A percentile compares a stretch with the other conserved stretches of the same genome.
Conservation (phyloP, 2,888 invertebrate genomes). For the Eupithecia tripunctaria region DNA sequence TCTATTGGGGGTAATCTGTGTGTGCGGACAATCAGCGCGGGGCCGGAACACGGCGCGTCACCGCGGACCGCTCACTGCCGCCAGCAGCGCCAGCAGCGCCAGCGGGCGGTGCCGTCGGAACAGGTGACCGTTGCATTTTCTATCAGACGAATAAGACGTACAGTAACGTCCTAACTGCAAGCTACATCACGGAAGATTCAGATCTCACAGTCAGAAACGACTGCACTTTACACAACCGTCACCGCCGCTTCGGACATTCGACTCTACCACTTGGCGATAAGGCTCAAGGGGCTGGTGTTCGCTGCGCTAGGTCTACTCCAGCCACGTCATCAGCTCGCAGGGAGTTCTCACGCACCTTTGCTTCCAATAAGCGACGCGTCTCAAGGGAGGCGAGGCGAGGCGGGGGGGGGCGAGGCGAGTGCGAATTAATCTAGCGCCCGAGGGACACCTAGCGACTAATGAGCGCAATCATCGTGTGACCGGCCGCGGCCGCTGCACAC, state of each 20-base stretch:
- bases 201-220: too few relatives aligned
- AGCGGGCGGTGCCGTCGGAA: too few relatives aligned
- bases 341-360: conserved; percentile 57
- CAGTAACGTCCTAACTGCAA: too few relatives aligned
- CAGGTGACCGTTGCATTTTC: too few relatives aligned
- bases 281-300: neutral
- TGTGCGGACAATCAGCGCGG: too few relatives aligned
- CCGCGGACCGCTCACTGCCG: too few relatives aligned
- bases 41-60: too few relatives aligned
- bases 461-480: conserved; percentile 42
- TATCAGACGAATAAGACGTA: too few relatives aligned
- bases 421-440: conserved; percentile 45
- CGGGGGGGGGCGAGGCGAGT: conserved; percentile 31
- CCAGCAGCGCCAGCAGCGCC: too few relatives aligned
- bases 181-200: too few relatives aligned
- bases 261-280: neutral
- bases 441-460: conserved; percentile 24
- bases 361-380: conserved; percentile 44
- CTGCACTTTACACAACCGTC: too few relatives aligned
- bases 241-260: neutral
- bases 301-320: neutral
- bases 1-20: too few relatives aligned
- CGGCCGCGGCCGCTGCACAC: conserved; percentile 4
- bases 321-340: conserved; percentile 7
- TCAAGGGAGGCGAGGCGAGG: conserved; percentile 18